Percentiles rank a stretch among this genome's conserved stretches.
These are phyloP conservation scores for Hipposideros larvatus DNA, from an alignment of 2,797 vertebrate genomes.

Conservation along the genomic window DNA sequence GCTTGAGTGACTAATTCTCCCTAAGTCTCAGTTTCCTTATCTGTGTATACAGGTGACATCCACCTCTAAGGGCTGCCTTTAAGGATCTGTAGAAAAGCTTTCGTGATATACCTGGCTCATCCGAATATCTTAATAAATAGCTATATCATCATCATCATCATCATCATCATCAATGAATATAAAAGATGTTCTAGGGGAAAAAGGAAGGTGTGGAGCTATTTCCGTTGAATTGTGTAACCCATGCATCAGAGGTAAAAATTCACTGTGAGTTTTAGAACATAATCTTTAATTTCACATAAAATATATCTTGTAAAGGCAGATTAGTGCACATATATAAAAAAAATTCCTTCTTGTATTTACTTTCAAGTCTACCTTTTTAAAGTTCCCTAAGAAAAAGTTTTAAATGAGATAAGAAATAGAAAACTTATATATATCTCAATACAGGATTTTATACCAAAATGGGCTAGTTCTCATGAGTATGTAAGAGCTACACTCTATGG, in stretches of 20 bases:
- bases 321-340: background rate
- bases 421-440: background rate
- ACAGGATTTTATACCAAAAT: background rate
- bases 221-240: background rate
- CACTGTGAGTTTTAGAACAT: background rate
- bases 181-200: background rate
- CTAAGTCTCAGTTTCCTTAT: background rate
- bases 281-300: background rate
- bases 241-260: background rate
- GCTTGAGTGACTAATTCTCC: background rate
- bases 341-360: background rate
- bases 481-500: background rate
- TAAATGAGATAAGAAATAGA: background rate
- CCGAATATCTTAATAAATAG: background rate
- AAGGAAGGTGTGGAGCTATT: background rate
- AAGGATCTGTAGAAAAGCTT: background rate
- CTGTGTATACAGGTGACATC: background rate
- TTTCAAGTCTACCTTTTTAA: background rate
- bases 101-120: background rate
- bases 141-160: background rate
- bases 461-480: background rate
- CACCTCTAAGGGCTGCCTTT: background rate
- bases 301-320: background rate
- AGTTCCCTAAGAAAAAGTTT: background rate
- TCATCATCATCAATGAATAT: background rate